Conservation (phyloP, 2,797 vertebrate genomes). For the Passerculus sandwichensis region DNA sequence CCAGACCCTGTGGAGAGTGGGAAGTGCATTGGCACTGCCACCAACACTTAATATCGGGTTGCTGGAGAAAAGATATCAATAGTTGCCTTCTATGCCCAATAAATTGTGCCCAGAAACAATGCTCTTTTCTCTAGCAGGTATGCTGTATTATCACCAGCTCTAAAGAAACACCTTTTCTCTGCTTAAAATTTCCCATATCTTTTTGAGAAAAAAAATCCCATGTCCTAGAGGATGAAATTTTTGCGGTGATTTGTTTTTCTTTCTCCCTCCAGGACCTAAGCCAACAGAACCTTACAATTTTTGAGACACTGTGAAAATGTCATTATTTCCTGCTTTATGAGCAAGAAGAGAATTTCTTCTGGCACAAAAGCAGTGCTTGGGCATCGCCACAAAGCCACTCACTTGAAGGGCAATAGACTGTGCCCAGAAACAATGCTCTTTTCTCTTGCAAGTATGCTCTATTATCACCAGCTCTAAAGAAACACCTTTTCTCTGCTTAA, state of each 20-base stretch:
- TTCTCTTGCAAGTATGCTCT: not conserved
- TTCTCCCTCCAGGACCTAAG: not conserved
- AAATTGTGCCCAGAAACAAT: not conserved
- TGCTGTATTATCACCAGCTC: not conserved
- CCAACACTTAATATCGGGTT: not conserved
- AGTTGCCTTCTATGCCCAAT: not conserved
- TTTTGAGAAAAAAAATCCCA: not conserved
- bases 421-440: not conserved
- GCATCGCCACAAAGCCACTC: no score
- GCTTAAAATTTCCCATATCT: not conserved
- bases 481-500: not conserved
- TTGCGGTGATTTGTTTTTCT: fast-evolving
- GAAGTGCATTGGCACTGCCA: not conserved
- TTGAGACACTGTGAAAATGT: not conserved
- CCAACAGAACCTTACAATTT: not conserved
- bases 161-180: not conserved
- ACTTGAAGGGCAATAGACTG: not conserved
- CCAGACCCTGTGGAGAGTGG: not conserved
- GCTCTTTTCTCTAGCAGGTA: not conserved
- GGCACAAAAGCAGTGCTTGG: not conserved
- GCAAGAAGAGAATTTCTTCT: not conserved
- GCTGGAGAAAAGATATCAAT: not conserved
- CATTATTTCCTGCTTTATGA: not conserved
- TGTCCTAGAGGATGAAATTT: not conserved
- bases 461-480: not conserved